Conservation (phyloP, 64 coral and sea anemone genomes). For the Porites australiensis region DNA sequence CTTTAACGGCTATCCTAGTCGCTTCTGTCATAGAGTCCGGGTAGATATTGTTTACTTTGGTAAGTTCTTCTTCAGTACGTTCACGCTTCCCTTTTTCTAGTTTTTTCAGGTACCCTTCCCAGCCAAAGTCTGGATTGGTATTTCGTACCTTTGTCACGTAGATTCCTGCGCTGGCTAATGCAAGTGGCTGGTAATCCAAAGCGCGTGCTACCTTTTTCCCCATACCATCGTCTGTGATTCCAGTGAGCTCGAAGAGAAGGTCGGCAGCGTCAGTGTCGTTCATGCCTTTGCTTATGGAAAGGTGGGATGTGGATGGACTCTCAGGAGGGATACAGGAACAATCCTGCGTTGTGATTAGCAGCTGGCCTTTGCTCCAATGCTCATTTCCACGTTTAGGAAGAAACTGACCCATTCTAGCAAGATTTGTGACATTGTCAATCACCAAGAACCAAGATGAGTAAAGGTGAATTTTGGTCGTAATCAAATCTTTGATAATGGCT, state of each 20-base stretch:
- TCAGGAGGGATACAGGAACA: constrained; percentile 10
- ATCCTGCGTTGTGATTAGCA: constrained; percentile 71
- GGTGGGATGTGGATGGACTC: not conserved
- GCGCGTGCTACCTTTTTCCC: constrained; percentile 23
- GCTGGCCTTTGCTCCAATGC: constrained; percentile 43
- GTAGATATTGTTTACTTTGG: constrained; percentile 35
- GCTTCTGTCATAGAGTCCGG: constrained; percentile 56
- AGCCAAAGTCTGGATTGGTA: not conserved
- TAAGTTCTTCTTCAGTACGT: constrained; percentile 23
- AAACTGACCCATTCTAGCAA: not conserved
- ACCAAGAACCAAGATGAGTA: constrained; percentile 30
- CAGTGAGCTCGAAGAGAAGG: constrained; percentile 30
- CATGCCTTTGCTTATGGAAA: constrained; percentile 45
- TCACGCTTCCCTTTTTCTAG: constrained; percentile 69
- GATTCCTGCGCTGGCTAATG: constrained; percentile 39
- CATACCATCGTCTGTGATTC: constrained; percentile 1
- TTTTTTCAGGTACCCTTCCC: constrained; percentile 49
- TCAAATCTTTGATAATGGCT: not conserved
- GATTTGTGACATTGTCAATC: constrained; percentile 22
- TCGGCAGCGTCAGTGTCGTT: not conserved
- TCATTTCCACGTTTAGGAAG: constrained; percentile 28
- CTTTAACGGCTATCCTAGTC: constrained; percentile 27
- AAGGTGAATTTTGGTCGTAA: not conserved
- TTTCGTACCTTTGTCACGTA: constrained; percentile 39
- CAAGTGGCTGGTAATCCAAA: constrained; percentile 66